Evolutionary conservation across 2,113 vertebrate genomes (phyloP), one percentile per base, ranked within the genome.

Genomic region (Periophthalmus modestus): DNA sequence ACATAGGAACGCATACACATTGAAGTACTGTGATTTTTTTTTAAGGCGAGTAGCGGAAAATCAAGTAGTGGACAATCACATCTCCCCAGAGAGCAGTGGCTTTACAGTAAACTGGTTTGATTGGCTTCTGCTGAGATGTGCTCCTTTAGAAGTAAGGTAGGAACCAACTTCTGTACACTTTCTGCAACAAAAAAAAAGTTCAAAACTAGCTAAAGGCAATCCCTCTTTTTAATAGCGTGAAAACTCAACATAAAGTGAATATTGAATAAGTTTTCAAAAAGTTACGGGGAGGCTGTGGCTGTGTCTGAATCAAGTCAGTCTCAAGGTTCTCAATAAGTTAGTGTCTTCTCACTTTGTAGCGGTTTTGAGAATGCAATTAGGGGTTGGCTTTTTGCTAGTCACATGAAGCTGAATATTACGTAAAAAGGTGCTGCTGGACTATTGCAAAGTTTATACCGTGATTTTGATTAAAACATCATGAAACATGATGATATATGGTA

Each of bases 41-140:
- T 57, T 54, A 79, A 80, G 73, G 70, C 39, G 73, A 71, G 74
- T 69, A 80, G 80, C 73, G 88, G 81, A 81, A 90, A 87, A 90
- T 90, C 84, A 86, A 70, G 77, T 57, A 71, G 55, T 28, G 70
- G 67, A 74, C 61, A 66, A 55, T 78, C 47, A 74, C 73, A 58
- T 48, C 54, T 68, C 82, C 71, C 79, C 48, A 52, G 28, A 43
- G 78, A 72, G 75, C 61, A 74, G 71, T 67, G 59, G 33, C 59
- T 62, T 62, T 62, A 62, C 24, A 62, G 59, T 34, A 62, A 34
- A 16, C 59, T 34, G 75, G 68, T 85, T 76, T 68, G 9, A 78
- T 59, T 47, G 66, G 72, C 58, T 48, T 11, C 58, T n/a, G 36
- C 71, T 57, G 69, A 76, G 58, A 58, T 28, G 28, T 4, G 46